Evolutionary conservation across 2,797 vertebrate genomes (phyloP).

Genomic region (Lemur catta): DNA sequence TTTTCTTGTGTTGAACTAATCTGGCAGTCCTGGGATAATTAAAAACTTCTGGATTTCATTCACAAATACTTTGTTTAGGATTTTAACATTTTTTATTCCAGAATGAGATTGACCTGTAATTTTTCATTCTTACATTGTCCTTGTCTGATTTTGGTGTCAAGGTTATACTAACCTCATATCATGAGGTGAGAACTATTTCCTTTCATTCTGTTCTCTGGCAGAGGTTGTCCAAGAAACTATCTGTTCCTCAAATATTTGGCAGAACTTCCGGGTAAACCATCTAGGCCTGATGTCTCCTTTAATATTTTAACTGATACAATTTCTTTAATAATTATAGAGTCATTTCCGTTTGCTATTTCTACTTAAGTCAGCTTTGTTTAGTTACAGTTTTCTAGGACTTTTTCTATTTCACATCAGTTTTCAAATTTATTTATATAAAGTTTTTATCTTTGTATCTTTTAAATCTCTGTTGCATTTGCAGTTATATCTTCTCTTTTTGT

Average conservation of each 20-base stretch:
- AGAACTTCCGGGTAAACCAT: slow-evolving; percentile 37
- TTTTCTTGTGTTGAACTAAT: slow-evolving; percentile 25
- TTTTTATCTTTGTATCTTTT: neutral
- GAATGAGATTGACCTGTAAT: neutral
- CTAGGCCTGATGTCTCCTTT: neutral
- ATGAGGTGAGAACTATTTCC: slow-evolving; percentile 32
- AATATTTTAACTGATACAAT: slow-evolving; percentile 10
- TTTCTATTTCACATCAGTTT: slow-evolving; percentile 43
- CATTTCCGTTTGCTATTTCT: slow-evolving; percentile 20
- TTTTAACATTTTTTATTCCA: slow-evolving; percentile 43
- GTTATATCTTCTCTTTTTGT: slow-evolving; percentile 23
- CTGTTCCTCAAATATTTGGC: slow-evolving; percentile 65
- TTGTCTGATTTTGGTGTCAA: slow-evolving; percentile 40
- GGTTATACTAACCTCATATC: slow-evolving; percentile 48
- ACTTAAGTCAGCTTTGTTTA: slow-evolving; percentile 20
- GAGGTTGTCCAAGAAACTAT: slow-evolving; percentile 46
- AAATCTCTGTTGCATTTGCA: neutral
- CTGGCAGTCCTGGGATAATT: neutral
- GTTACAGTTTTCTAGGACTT: neutral
- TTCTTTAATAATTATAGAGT: slow-evolving; percentile 22
- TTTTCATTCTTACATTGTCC: slow-evolving; percentile 18
- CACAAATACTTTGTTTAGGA: slow-evolving; percentile 35
- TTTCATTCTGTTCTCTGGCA: slow-evolving; percentile 52
- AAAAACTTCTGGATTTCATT: slow-evolving; percentile 29
- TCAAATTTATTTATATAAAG: slow-evolving; percentile 29